These are phyloP conservation scores for Sinocyclocheilus anshuiensis DNA, from an alignment of 2,113 vertebrate species.

Conservation along the genomic window DNA sequence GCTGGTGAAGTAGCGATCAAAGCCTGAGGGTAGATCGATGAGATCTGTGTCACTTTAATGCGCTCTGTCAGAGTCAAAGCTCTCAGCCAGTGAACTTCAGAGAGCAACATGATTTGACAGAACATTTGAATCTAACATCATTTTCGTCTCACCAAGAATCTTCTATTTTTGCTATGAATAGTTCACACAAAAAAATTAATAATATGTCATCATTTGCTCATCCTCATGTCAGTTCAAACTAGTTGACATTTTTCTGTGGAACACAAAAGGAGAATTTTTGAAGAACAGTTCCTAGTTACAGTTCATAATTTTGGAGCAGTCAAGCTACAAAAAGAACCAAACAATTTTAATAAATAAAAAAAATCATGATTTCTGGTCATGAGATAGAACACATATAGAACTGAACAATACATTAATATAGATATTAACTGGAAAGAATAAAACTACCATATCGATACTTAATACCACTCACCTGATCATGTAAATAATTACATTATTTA, in stretches of 20 bases:
- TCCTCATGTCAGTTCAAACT: not conserved
- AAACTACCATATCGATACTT: too few species aligned
- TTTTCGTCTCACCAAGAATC: not conserved
- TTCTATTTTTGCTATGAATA: not conserved
- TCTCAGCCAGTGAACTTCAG: constrained; percentile 28
- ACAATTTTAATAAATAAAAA: not conserved
- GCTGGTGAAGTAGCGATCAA: constrained; percentile 81
- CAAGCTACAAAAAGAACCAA: not conserved
- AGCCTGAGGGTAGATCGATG: constrained; percentile 71
- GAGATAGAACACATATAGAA: too few species aligned
- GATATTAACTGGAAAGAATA: not conserved
- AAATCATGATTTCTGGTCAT: too few species aligned
- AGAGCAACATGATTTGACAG: constrained; percentile 6
- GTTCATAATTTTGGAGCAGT: not conserved
- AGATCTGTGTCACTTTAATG: constrained; percentile 60
- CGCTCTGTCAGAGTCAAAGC: constrained; percentile 32
- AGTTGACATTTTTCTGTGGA: not conserved
- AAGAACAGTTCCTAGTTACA: not conserved
- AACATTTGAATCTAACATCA: constrained; percentile 12
- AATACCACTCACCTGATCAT: too few species aligned
- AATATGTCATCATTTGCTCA: not conserved
- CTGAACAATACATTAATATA: not conserved
- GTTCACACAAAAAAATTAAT: not conserved
- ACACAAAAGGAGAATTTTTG: not conserved
- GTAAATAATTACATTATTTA: too few species aligned